Evolutionary conservation across 2,113 vertebrate species (phyloP).

Genomic region (Cyphomyrus discorhynchus): DNA sequence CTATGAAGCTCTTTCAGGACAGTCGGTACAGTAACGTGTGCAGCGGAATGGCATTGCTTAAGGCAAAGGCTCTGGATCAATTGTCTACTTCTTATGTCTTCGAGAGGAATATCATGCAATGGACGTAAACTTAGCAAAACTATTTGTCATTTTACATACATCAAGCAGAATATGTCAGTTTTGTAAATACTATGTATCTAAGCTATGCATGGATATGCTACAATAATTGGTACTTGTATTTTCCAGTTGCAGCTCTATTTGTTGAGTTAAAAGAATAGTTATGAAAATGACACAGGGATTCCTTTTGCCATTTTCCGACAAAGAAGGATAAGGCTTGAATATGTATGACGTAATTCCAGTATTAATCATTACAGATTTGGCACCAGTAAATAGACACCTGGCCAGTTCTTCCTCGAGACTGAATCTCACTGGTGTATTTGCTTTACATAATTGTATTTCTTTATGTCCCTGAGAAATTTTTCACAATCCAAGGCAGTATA

Average conservation of each 20-base stretch:
- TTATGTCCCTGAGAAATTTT: conserved; percentile 34
- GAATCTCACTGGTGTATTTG: not conserved
- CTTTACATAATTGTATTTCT: conserved; percentile 16
- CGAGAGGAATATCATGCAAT: conserved; percentile 63
- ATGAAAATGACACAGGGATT: not conserved
- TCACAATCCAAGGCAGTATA: conserved; percentile 23
- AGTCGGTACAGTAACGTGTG: conserved; percentile 28
- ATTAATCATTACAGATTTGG: not conserved
- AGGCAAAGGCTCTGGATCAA: conserved; percentile 59
- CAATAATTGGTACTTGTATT: not conserved
- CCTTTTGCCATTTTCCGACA: not conserved
- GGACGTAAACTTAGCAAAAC: conserved; percentile 44
- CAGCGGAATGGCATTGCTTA: conserved; percentile 34
- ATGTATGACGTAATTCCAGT: not conserved
- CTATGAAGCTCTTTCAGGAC: not conserved
- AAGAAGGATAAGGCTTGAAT: not conserved
- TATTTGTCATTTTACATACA: not conserved
- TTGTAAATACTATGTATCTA: conserved; percentile 37
- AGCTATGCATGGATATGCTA: not conserved
- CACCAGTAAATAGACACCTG: not conserved
- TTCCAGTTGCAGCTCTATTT: not conserved
- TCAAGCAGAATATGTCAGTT: not conserved
- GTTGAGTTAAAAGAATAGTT: not conserved
- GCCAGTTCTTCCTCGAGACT: not conserved
- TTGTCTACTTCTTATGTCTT: conserved; percentile 63